These are phyloP conservation scores for Monochamus alternatus DNA, from an alignment of 2,888 invertebrate species.

Conservation along the genomic window DNA sequence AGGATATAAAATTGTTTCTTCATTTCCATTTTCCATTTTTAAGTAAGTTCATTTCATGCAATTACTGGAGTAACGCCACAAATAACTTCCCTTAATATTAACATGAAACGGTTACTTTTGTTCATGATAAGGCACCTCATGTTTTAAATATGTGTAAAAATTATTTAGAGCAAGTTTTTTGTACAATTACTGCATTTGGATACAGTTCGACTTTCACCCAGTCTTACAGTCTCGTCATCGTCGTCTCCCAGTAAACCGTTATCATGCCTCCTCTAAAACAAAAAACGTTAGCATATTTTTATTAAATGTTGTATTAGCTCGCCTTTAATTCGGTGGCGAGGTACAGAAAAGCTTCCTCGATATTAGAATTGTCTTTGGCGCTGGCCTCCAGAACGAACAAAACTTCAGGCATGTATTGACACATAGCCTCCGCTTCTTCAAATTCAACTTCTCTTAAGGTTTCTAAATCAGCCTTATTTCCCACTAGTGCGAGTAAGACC, in stretches of 20 bases:
- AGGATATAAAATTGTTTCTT: no score
- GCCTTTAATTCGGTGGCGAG: conserved; percentile 92
- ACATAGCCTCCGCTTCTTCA: conserved; percentile 90
- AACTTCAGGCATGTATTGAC: conserved; percentile 89
- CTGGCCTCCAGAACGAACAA: conserved; percentile 91
- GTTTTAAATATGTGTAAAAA: conserved; percentile 22
- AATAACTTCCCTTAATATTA: not conserved
- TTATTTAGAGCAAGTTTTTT: conserved; percentile 60
- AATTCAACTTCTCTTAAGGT: conserved; percentile 87
- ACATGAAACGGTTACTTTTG: conserved; percentile 27
- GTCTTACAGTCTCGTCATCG: conserved; percentile 77
- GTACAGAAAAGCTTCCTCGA: conserved; percentile 90
- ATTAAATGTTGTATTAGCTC: conserved; percentile 41
- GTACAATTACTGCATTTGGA: conserved; percentile 80
- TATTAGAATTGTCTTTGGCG: conserved; percentile 92
- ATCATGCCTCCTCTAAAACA: conserved; percentile 83
- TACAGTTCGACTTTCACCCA: conserved; percentile 81
- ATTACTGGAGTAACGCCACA: not conserved
- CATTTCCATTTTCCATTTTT: no score
- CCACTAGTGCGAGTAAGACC: conserved; percentile 91
- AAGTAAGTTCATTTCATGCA: not conserved
- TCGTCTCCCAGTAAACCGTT: conserved; percentile 76
- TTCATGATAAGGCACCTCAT: conserved; percentile 44
- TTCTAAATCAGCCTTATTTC: conserved; percentile 92
- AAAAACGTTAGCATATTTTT: not conserved